Conservation (phyloP, 2,888 invertebrate species). For the Neria commutata region DNA sequence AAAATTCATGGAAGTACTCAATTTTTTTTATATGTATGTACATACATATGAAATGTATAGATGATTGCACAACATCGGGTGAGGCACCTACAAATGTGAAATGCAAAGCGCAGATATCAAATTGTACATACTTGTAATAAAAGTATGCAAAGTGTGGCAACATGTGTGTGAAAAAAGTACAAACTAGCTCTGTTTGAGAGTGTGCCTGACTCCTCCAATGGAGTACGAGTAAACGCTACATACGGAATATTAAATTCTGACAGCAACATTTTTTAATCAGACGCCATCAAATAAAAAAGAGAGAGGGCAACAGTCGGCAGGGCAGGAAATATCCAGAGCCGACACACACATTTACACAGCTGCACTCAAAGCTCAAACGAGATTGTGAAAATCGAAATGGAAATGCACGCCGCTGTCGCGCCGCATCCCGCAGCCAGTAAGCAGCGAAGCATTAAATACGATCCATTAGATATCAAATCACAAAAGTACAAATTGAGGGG, state of each 20-base stretch:
- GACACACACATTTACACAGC: neutral
- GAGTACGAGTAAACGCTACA: conserved; percentile 54
- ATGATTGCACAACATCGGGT: too few species aligned
- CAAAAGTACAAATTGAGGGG: neutral
- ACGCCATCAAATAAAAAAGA: conserved; percentile 18
- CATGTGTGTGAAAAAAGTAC: too few species aligned
- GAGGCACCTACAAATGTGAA: too few species aligned
- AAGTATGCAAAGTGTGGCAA: too few species aligned
- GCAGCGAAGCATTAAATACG: too few species aligned
- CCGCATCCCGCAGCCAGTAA: neutral
- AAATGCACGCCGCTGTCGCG: neutral
- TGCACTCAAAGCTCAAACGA: too few species aligned
- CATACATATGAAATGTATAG: neutral
- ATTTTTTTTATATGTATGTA: neutral
- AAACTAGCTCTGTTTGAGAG: too few species aligned
- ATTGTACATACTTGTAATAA: too few species aligned
- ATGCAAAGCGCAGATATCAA: too few species aligned
- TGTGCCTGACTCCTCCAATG: too few species aligned
- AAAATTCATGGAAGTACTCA: too few species aligned
- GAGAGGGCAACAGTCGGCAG: conserved; percentile 15
- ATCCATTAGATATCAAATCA: too few species aligned
- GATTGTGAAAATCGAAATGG: neutral
- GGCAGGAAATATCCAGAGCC: conserved; percentile 27
- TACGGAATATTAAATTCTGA: conserved; percentile 53
- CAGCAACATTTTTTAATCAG: conserved; percentile 52